Evolutionary conservation across 1,140 invertebrate genomes (phyloP).

Genomic region (Probaryconus sp.): DNA sequence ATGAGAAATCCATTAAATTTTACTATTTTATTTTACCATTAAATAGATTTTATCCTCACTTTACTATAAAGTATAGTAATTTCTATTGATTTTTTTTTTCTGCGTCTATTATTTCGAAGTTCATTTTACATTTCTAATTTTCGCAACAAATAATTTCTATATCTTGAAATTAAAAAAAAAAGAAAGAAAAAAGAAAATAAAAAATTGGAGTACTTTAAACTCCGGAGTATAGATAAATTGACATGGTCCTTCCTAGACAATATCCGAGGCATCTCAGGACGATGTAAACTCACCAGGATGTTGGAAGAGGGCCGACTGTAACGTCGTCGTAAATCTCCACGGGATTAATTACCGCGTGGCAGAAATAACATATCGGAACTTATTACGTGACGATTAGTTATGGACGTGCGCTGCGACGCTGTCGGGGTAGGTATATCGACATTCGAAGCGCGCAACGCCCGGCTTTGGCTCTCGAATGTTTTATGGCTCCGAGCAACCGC

Average conservation of each 20-base stretch:
- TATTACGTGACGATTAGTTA: constrained; percentile 64
- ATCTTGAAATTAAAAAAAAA: not conserved
- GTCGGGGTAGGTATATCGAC: constrained; percentile 26
- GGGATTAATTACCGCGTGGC: constrained; percentile 66
- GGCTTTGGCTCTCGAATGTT: constrained; percentile 35
- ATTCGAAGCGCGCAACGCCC: constrained; percentile 24
- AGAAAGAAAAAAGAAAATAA: not conserved
- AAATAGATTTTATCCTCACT: too few species aligned
- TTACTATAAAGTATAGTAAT: too few species aligned
- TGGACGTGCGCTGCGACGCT: constrained; percentile 43
- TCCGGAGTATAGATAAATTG: too few species aligned
- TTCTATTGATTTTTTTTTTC: too few species aligned
- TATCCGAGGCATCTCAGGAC: constrained; percentile 28
- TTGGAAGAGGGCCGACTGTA: constrained; percentile 18
- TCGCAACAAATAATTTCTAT: too few species aligned
- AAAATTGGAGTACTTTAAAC: too few species aligned
- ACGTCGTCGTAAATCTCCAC: constrained; percentile 50
- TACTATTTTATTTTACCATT: too few species aligned
- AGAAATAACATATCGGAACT: constrained; percentile 62
- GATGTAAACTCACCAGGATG: constrained; percentile 47
- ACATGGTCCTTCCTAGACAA: too few species aligned
- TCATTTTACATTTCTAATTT: too few species aligned
- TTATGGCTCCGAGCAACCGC: constrained; percentile 29
- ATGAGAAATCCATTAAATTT: too few species aligned
- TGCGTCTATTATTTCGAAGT: too few species aligned